Base-by-base conservation (phyloP, 2,888 invertebrate species). In the Eupsilia transversa region DNA sequence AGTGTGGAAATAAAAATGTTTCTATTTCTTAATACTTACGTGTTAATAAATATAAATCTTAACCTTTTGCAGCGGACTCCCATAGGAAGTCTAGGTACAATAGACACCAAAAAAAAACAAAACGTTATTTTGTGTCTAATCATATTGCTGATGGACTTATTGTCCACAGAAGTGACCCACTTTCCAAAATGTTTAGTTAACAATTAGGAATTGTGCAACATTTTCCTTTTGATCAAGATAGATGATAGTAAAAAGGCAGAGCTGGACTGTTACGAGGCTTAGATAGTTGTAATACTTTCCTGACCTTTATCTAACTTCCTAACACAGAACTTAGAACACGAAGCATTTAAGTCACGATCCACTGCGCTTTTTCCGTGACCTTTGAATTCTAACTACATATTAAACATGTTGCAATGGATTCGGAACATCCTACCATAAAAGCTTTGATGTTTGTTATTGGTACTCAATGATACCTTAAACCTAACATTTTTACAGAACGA, bases 251-350 rank as follows among this genome's bases (percentile, higher is more conserved):
- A 33, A 14, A 20, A 79, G 60, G 30, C 65, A 41, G 52, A 72
- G 57, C 43, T 49, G 35, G 69, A 60, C 46, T 59, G 68, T 84
- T 80, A 80, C 80, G 80, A 75, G 54, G 2, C 65, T 33, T 23
- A 54, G 5, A 66, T 38, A 23, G 54, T 52, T 63, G 61, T 56
- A 70, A 63, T 59, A 83, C 63, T 83, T 70, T 79, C 33, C 43
- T 79, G 80, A 81, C 74, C 80, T 83, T 83, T 79, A 27, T 64
- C 33, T 64, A 17, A 81, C 80, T 83, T 83, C 79, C 84, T 79
- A 49, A 38, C 60, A n/a, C 63, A 74, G 38, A 67, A 54, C 68
- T 69, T 43, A 23, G 68, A 52, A 61, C 68, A 68, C 74, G 83
- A 79, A 69, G 17, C 57, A 12, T 46, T 57, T 30, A 27, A 60